Evolutionary conservation across 2,888 invertebrate species (phyloP), one percentile per base, ranked within the genome.

Genomic region (Drosophila colorata): DNA sequence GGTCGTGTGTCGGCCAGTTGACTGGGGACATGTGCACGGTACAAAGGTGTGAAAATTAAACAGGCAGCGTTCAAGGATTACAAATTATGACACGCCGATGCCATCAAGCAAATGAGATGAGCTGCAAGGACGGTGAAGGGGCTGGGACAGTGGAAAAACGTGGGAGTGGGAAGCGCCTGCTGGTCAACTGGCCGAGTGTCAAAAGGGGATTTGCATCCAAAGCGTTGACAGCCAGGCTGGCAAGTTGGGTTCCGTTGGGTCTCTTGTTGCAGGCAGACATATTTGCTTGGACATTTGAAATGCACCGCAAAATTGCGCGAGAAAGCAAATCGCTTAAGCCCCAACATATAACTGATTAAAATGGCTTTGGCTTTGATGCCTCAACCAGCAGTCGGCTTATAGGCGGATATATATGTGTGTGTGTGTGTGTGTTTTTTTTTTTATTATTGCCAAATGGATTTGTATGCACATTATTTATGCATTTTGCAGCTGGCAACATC

Each of bases 11-110:
- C 64, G 33, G 40, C 73, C 67, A 61, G 64, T 76, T 64, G 63
- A 47, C 46, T 41, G 52, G 60, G 52, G 59, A 49, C 65, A 59
- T 53, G 65, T 47, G 70, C 40, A 49, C 43, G 58, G 71, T 37
- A 75, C 60, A 71, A 87, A 90, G 90, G 90, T 90, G 90, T 88
- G 89, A 90, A 90, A 88, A 88, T 89, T 88, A 88, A 88, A 89
- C 88, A 83, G 78, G 68, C 74, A 69, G 69, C 80, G 82, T 68
- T 80, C 86, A 73, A 87, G 91, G 90, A 90, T 90, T 90, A 90
- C 81, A 80, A 89, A 89, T 90, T 89, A 88, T 90, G 88, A 90
- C 91, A 85, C 90, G 78, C 71, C 76, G 73, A 69, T 78, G 75
- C 71, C 76, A 86, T 82, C 69, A 82, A 59, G 70, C 69, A 82